Base-by-base conservation (phyloP, 2,113 vertebrate species). In the Brienomyrus longianalis region DNA sequence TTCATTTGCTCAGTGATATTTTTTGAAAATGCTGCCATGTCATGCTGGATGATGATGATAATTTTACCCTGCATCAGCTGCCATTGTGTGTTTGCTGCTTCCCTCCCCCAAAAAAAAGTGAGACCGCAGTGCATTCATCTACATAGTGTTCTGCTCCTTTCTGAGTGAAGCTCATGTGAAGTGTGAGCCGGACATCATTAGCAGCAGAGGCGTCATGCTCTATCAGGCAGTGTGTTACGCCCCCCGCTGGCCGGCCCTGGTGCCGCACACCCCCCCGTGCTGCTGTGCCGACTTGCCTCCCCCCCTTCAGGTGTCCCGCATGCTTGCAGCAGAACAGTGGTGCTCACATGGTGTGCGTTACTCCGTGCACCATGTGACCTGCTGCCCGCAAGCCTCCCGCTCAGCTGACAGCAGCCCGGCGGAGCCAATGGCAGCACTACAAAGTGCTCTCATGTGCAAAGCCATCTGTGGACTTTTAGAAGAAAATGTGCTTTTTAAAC, bases 401-500 rank as follows among this genome's bases (percentile, higher is more conserved):
- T 17, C 74, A 43, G 35, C 74, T 80, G 74, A 80, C 74, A 43
- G 35, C 74, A 39, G 74, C 31, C 74, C 5, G 6, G 35, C 35
- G 35, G 74, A 80, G 7, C 74, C 5, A 43, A 39, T 77, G 35
- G 74, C 74, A 77, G 11, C 31, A 77, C 35, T 80, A 43, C 74
- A 80, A 80, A 80, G 74, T 80, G 83, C 19, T 85, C 39, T 50
- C 83, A 50, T 45, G 21, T 85, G 43, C 19, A 85, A 7, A 50
- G 17, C 47, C 43, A 50, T 85, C 43, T 85, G 47, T 50, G 10
- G 9, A 50, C 45, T 50, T 85, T 85, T 85, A 85, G n/a, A 85
- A 50, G 23, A 85, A 85, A 47, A 85, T 23, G 83, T 85, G 83
- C 83, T 85, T 85, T 83, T 85, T 47, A 27, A 85, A 45, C 31